A percentile compares a stretch with the other conserved stretches of the same genome.
These are phyloP conservation scores for Ganaspis sp. DNA, from an alignment of 1,140 invertebrate species.

Conservation along the genomic window DNA sequence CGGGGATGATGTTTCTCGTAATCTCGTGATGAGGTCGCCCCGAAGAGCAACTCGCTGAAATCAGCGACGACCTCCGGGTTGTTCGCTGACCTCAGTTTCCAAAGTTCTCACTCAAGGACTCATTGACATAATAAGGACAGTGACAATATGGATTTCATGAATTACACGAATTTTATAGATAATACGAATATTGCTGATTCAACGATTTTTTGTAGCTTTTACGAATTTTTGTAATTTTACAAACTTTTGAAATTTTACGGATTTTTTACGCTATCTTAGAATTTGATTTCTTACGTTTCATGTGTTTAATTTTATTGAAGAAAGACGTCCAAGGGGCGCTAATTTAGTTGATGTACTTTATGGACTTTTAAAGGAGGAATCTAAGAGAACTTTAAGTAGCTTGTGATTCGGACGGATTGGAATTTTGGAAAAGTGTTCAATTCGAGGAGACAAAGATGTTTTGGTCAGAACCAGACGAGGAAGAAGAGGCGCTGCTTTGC, in stretches of 20 bases:
- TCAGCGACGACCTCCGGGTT: slow-evolving; percentile 7
- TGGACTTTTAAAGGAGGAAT: too few relatives aligned
- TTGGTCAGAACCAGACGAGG: slow-evolving; percentile 85
- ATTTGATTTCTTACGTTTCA: too few relatives aligned
- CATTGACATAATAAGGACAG: neutral
- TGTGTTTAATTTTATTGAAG: too few relatives aligned
- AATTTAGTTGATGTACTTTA: too few relatives aligned
- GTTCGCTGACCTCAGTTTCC: neutral
- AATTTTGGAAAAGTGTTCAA: slow-evolving; percentile 1
- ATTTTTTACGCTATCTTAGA: too few relatives aligned
- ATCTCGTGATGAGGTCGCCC: slow-evolving; percentile 23
- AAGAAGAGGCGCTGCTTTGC: slow-evolving; percentile 89
- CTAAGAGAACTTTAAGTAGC: neutral
- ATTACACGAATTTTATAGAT: neutral
- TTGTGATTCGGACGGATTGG: neutral
- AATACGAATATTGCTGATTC: neutral
- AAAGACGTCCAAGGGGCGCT: too few relatives aligned
- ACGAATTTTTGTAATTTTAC: too few relatives aligned
- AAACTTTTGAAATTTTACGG: too few relatives aligned
- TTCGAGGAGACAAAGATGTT: slow-evolving; percentile 70
- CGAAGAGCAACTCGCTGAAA: slow-evolving; percentile 32
- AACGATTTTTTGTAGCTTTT: neutral
- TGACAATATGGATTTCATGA: slow-evolving; percentile 34
- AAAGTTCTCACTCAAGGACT: neutral
- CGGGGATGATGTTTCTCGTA: slow-evolving; percentile 5